phyloP scores from a whole-genome alignment of 1,140 invertebrate species.

The Drosophila parvula region DNA sequence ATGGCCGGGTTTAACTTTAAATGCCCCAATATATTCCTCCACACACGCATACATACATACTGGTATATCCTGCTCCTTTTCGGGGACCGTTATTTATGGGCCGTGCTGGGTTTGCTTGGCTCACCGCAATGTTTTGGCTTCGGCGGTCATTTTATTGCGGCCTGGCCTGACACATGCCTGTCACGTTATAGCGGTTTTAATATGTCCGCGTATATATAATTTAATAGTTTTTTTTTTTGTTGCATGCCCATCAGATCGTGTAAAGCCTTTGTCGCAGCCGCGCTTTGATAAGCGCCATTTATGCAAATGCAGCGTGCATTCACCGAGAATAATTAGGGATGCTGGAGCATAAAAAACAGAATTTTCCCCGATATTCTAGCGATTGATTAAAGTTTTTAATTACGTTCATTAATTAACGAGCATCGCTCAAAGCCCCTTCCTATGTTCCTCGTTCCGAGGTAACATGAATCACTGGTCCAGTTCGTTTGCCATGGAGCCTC shows the following conservation, averaged over 20 bases:
- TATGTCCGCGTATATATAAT: conserved; percentile 37
- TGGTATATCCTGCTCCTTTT: neutral
- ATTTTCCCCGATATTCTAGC: conserved; percentile 20
- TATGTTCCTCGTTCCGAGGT: neutral
- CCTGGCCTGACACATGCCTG: conserved; percentile 68
- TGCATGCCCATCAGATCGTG: conserved; percentile 25
- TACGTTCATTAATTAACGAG: conserved; percentile 48
- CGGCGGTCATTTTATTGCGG: conserved; percentile 76
- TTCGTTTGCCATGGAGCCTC: conserved; percentile 9
- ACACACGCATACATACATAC: neutral
- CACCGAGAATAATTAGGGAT: conserved; percentile 28
- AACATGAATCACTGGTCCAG: conserved; percentile 13
- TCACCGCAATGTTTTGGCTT: conserved; percentile 75
- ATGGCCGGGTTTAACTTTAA: conserved; percentile 30
- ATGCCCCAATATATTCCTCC: conserved; percentile 24
- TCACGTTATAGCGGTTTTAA: conserved; percentile 57
- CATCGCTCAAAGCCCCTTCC: conserved; percentile 1
- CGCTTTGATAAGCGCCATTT: conserved; percentile 37
- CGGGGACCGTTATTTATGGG: conserved; percentile 59
- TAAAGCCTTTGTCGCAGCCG: conserved; percentile 35
- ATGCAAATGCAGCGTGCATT: conserved; percentile 35
- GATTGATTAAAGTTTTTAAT: conserved; percentile 52
- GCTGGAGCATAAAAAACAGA: conserved; percentile 7
- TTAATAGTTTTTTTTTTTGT: conserved; percentile 60
- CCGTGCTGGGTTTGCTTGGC: conserved; percentile 30